phyloP scores from a whole-genome alignment of 2,888 invertebrate genomes.

The Odontothrips loti region DNA sequence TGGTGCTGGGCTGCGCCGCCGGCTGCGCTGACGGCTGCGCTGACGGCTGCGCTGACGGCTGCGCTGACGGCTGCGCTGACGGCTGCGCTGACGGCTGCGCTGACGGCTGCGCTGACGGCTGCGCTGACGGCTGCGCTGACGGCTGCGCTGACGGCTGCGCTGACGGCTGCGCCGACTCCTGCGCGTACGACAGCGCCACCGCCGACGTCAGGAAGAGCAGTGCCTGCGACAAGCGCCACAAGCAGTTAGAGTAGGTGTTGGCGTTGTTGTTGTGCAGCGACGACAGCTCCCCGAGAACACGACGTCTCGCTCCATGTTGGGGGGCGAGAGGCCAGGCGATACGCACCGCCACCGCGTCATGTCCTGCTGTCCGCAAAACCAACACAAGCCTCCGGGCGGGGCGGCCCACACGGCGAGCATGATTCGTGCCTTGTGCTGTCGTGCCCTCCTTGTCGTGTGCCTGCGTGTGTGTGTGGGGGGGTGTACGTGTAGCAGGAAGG shows the following conservation, averaged over 20 bases:
- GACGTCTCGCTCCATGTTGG: neutral
- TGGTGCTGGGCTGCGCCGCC: slow-evolving; percentile 43
- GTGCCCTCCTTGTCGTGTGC: neutral
- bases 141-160: slow-evolving; percentile 30
- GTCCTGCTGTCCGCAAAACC: neutral
- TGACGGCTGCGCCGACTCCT: neutral
- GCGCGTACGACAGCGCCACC: too few relatives aligned
- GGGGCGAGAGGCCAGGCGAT: too few relatives aligned
- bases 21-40: slow-evolving; percentile 35
- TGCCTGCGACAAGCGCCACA: neutral
- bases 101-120: slow-evolving; percentile 37
- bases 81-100: too few relatives aligned
- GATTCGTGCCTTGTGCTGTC: neutral
- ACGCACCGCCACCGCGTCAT: neutral
- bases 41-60: slow-evolving; percentile 25
- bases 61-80: neutral
- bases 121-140: slow-evolving; percentile 39
- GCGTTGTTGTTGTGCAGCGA: neutral
- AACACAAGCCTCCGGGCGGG: neutral
- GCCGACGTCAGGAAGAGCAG: neutral
- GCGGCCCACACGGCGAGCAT: neutral
- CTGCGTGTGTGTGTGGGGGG: neutral
- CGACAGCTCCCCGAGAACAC: too few relatives aligned
- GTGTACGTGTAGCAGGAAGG: neutral
- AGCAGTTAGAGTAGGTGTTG: too few relatives aligned